Conservation (phyloP, 2,888 invertebrate species). For the Drosophila maculinotata region DNA sequence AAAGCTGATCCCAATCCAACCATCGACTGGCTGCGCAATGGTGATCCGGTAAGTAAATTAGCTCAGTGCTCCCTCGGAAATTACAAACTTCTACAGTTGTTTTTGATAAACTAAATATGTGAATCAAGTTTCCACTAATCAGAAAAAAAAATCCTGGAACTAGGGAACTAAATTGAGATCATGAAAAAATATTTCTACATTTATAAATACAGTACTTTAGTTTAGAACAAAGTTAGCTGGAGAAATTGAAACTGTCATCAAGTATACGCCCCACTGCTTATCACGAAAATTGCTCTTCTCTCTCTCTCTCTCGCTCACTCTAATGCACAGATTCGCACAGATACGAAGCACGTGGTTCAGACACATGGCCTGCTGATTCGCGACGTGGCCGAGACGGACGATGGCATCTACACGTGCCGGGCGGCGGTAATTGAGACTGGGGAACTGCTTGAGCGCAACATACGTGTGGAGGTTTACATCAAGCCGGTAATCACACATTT, state of each 20-base stretch:
- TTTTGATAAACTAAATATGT: too few relatives aligned
- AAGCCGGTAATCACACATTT: conserved; percentile 90
- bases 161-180: too few relatives aligned
- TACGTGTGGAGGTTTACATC: conserved; percentile 92
- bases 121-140: too few relatives aligned
- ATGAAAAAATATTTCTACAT: too few relatives aligned
- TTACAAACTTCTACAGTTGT: too few relatives aligned
- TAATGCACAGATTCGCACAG: conserved; percentile 87
- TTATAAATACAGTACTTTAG: too few relatives aligned
- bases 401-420: conserved; percentile 94
- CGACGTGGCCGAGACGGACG: conserved; percentile 92
- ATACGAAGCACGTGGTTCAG: conserved; percentile 90
- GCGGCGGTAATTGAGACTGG: conserved; percentile 94
- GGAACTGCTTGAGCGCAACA: conserved; percentile 90
- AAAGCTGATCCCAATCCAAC: conserved; percentile 93
- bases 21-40: conserved; percentile 94
- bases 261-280: neutral
- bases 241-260: too few relatives aligned
- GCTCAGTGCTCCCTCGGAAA: too few relatives aligned
- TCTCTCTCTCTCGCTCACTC: too few relatives aligned
- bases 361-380: conserved; percentile 91
- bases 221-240: too few relatives aligned
- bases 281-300: neutral
- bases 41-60: conserved; percentile 87
- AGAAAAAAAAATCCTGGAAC: too few relatives aligned